Evolutionary conservation across 2,888 invertebrate genomes (phyloP), one percentile per base, ranked within the genome.

Genomic region (Axea sp.): DNA sequence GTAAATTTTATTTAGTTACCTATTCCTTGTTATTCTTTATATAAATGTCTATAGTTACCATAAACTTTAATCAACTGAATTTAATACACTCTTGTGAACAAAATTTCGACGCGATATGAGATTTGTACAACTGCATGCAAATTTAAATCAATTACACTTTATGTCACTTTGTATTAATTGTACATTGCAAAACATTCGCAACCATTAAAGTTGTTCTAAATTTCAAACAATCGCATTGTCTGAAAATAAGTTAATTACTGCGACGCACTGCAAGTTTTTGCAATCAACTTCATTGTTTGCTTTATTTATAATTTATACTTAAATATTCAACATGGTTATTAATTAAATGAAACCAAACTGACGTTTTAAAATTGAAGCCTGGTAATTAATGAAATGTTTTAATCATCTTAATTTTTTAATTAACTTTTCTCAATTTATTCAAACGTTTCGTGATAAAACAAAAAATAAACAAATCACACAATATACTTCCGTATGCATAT

Each of bases 31-130:
- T 19, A 8, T 30, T 41, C 17, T 37, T 39, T 9, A 8, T 11
- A 9, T 49, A 65, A 65, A 65, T 65, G 65, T 65, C 65, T 65
- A 55, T 53, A 65, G 65, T 64, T 64, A 64, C 64, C 64, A 64
- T 22, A 43, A 53, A 64, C 9, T 53, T 43, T n/a, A 53, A 14
- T 30, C 9, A 26, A 28, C 6, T n/a, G 9, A 39, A 19, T 39
- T 19, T 0, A 43, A 14, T 49, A 24, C 37, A 19, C 19, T 53
- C 28, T 35, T 53, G 12, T 55, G 26, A 19, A 43, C 8, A 14
- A 35, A 45, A 53, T 49, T 39, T 30, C 30, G 39, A 19, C 33
- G 8, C 35, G 28, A 28, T 59, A n/a, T 28, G 37, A 43, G 43
- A 43, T 41, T 43, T 12, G 31, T 33, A 47, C 22, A 35, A 31